Conservation (phyloP, 2,888 invertebrate species). For the Harpalus rufipes region DNA sequence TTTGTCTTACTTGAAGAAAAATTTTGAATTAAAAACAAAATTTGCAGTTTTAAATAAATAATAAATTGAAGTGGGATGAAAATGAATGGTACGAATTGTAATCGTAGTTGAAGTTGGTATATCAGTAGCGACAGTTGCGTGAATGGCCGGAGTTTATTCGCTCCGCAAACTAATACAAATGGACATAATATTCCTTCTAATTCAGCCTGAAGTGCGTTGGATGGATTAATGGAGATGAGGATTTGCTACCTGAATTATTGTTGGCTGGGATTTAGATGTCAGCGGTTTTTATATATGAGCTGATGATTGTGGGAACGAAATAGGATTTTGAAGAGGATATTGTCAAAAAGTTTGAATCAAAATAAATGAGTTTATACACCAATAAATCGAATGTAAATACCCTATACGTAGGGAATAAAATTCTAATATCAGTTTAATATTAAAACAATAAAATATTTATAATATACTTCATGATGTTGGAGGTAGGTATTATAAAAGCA, state of each 20-base stretch:
- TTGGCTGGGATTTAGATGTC: slow-evolving; percentile 7
- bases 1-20: too few relatives aligned
- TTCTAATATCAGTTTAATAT: too few relatives aligned
- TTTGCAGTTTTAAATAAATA: too few relatives aligned
- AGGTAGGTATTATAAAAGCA: too few relatives aligned
- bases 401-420: too few relatives aligned
- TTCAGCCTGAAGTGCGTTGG: slow-evolving; percentile 44
- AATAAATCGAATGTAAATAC: too few relatives aligned
- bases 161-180: slow-evolving; percentile 60
- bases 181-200: slow-evolving; percentile 62
- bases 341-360: not conserved
- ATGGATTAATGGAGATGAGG: slow-evolving; percentile 44
- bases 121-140: slow-evolving; percentile 2
- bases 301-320: slow-evolving; percentile 8
- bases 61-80: too few relatives aligned
- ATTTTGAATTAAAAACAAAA: too few relatives aligned
- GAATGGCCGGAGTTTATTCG: slow-evolving; percentile 2
- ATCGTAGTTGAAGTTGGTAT: not conserved
- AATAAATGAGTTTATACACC: too few relatives aligned
- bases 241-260: slow-evolving; percentile 45
- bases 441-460: too few relatives aligned
- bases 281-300: slow-evolving; percentile 26
- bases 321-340: not conserved
- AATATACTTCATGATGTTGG: too few relatives aligned
- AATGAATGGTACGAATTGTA: not conserved